Conservation (phyloP, 2,888 invertebrate genomes). For the Hyposoter dolosus region DNA sequence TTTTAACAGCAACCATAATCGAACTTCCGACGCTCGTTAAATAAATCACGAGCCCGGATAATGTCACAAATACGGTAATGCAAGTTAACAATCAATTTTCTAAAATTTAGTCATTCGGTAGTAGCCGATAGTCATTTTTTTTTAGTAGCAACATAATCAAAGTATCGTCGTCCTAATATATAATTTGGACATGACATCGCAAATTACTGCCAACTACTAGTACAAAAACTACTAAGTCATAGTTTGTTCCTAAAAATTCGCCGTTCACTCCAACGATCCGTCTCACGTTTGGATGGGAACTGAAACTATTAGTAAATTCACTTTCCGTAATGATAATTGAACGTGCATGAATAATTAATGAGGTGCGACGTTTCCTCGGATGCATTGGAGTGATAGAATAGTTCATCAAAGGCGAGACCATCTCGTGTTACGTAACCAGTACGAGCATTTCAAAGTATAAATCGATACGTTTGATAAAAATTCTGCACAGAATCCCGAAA, state of each 20-base stretch:
- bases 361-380: not conserved
- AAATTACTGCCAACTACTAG: no score
- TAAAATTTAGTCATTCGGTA: not conserved
- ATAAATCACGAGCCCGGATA: conserved; percentile 39
- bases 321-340: conserved; percentile 54
- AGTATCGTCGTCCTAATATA: no score
- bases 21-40: conserved; percentile 46
- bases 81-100: not conserved
- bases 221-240: no score
- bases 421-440: not conserved
- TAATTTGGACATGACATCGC: no score
- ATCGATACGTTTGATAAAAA: not conserved
- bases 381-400: not conserved
- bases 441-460: not conserved
- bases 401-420: conserved; percentile 7
- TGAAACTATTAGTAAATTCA: conserved; percentile 3
- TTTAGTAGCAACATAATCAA: no score
- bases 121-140: no score
- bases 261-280: no score
- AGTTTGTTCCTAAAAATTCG: no score
- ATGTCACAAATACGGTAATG: not conserved
- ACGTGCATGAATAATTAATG: conserved; percentile 28
- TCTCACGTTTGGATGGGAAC: conserved; percentile 22
- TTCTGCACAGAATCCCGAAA: not conserved
- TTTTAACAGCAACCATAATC: conserved; percentile 47